These are phyloP conservation scores for Drosophila crucigera DNA, from an alignment of 2,888 invertebrate species.

Conservation along the genomic window DNA sequence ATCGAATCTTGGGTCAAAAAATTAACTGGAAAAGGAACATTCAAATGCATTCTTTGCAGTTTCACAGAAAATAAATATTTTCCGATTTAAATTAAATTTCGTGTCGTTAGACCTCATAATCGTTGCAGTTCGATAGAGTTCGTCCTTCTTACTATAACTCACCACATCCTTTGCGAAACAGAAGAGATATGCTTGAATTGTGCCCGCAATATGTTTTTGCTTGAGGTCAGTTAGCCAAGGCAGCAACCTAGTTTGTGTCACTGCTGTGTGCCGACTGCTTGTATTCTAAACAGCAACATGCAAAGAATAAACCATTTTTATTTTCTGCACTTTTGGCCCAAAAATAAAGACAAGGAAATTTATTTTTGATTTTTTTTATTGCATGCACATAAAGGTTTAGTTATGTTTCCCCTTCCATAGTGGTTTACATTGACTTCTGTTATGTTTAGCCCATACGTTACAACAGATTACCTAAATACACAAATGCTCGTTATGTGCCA, in stretches of 20 bases:
- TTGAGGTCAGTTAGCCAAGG: background rate
- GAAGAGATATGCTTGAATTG: background rate
- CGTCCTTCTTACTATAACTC: background rate
- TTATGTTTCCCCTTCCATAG: conserved; percentile 45
- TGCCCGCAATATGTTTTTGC: background rate
- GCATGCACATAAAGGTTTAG: conserved; percentile 82
- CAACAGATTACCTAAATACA: conserved; percentile 70
- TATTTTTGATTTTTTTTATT: conserved; percentile 65
- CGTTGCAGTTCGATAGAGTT: background rate
- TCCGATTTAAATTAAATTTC: background rate
- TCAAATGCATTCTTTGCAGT: background rate
- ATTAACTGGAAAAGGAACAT: background rate
- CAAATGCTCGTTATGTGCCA: conserved; percentile 55
- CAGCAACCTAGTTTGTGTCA: background rate
- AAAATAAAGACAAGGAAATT: conserved; percentile 6
- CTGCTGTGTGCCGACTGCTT: background rate
- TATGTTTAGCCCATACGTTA: conserved; percentile 69
- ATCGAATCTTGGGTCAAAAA: background rate
- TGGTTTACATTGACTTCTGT: conserved; percentile 48
- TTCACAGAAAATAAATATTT: background rate
- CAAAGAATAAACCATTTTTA: background rate
- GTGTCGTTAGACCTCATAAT: background rate
- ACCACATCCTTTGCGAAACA: background rate
- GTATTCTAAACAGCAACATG: background rate
- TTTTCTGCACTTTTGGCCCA: background rate